Conservation (phyloP, 2,888 invertebrate species). For the Pinctada fucata region DNA sequence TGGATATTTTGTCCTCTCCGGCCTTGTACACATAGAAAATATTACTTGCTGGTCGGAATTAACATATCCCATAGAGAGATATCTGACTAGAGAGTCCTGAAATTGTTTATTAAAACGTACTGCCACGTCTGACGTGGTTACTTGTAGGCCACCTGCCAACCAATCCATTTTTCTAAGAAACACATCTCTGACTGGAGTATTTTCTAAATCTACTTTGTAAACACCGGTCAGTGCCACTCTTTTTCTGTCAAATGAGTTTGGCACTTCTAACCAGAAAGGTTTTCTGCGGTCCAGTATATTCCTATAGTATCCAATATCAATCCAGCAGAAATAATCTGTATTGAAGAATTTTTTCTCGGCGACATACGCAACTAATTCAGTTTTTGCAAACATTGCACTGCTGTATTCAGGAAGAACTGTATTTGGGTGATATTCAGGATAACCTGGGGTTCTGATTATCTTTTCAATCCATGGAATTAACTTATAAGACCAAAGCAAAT, state of each 20-base stretch:
- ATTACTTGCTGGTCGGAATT: no score
- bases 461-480: slow-evolving; percentile 20
- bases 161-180: slow-evolving; percentile 28
- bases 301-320: slow-evolving; percentile 28
- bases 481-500: slow-evolving; percentile 19
- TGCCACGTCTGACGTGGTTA: slow-evolving; percentile 35
- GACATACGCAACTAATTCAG: slow-evolving; percentile 18
- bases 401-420: slow-evolving; percentile 27
- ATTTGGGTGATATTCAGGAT: slow-evolving; percentile 31
- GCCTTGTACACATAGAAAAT: no score
- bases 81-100: no score
- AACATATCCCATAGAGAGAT: no score
- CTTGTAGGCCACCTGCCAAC: slow-evolving; percentile 30
- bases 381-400: slow-evolving; percentile 23
- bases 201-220: slow-evolving; percentile 4
- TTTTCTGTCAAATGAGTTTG: slow-evolving; percentile 12
- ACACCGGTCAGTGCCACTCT: slow-evolving; percentile 23
- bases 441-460: slow-evolving; percentile 17
- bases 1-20: no score
- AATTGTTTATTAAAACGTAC: slow-evolving; percentile 17
- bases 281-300: slow-evolving; percentile 12
- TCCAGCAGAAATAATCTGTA: slow-evolving; percentile 29
- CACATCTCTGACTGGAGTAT: slow-evolving; percentile 12
- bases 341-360: neutral
- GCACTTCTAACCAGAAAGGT: slow-evolving; percentile 25